phyloP scores from a whole-genome alignment of 2,888 invertebrate species.

The Argyresthia albistria region DNA sequence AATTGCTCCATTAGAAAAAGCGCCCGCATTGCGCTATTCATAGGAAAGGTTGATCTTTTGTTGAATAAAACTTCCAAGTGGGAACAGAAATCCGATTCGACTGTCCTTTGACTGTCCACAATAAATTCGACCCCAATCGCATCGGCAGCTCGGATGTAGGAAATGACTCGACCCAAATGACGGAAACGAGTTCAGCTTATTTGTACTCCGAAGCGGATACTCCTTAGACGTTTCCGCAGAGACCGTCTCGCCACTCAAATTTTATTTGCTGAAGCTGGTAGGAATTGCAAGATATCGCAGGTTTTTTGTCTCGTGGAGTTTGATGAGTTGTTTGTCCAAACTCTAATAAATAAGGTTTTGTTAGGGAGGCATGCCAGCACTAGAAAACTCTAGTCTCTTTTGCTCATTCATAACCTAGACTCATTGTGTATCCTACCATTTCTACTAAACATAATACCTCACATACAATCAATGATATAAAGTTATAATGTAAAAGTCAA shows the following conservation, averaged over 20 bases:
- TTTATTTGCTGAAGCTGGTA: not conserved
- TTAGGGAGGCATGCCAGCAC: too few species aligned
- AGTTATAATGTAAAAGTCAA: too few species aligned
- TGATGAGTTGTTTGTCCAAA: too few species aligned
- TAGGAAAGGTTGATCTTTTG: not conserved
- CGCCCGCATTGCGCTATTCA: not conserved
- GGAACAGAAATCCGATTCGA: not conserved
- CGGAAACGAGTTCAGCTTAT: conserved; percentile 42
- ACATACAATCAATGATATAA: too few species aligned
- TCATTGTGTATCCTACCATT: too few species aligned
- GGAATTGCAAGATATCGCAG: not conserved
- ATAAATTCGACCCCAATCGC: conserved; percentile 24
- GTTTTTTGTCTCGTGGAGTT: not conserved
- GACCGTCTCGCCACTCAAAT: conserved; percentile 8
- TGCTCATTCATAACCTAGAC: too few species aligned
- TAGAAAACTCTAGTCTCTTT: too few species aligned
- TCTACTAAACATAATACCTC: too few species aligned
- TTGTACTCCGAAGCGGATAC: conserved; percentile 34
- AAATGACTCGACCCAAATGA: conserved; percentile 42
- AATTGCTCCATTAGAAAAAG: not conserved
- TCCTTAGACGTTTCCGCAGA: conserved; percentile 27
- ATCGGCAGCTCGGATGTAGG: conserved; percentile 32
- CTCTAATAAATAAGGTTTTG: too few species aligned
- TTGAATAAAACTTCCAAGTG: not conserved
- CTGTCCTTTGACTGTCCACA: not conserved